Evolutionary conservation across 2,113 vertebrate genomes (phyloP).

Genomic region (Dissostichus mawsoni): DNA sequence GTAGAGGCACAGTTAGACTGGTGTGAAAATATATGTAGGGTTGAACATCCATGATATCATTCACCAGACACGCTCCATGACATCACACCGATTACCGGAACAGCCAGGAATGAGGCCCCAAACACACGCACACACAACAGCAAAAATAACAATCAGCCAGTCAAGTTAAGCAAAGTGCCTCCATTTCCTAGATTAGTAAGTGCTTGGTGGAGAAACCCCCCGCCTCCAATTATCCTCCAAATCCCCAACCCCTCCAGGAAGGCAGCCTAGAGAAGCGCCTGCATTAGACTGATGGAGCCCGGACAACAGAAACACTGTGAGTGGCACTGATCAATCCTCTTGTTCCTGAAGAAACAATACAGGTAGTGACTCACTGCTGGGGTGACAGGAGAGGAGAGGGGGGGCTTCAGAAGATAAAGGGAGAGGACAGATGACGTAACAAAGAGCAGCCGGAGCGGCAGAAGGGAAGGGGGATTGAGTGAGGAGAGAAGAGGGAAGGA

Average conservation of each 20-base stretch:
- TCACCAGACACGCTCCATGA: constrained; percentile 35
- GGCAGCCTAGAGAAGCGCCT: constrained; percentile 57
- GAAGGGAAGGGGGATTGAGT: constrained; percentile 57
- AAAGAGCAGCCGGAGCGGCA: constrained; percentile 76
- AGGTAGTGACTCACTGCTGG: constrained; percentile 83
- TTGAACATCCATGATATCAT: constrained; percentile 28
- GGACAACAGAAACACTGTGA: constrained; percentile 78
- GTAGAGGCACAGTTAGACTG: not conserved
- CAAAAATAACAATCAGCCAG: constrained; percentile 39
- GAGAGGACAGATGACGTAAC: constrained; percentile 84
- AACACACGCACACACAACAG: not conserved
- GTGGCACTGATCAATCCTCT: constrained; percentile 77
- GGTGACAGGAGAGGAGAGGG: constrained; percentile 45
- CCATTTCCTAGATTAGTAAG: constrained; percentile 72
- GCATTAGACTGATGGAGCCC: constrained; percentile 64
- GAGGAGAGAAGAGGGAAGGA: constrained; percentile 16
- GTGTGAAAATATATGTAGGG: not conserved
- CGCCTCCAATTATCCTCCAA: constrained; percentile 54
- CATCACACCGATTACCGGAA: constrained; percentile 36
- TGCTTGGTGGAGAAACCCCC: constrained; percentile 40
- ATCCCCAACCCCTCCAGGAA: constrained; percentile 55
- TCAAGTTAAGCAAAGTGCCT: constrained; percentile 63
- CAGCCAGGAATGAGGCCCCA: constrained; percentile 14
- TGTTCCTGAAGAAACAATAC: constrained; percentile 82
- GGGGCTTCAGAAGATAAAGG: constrained; percentile 69